phyloP scores from a whole-genome alignment of 2,113 vertebrate species.

The Oenanthe oenanthe region DNA sequence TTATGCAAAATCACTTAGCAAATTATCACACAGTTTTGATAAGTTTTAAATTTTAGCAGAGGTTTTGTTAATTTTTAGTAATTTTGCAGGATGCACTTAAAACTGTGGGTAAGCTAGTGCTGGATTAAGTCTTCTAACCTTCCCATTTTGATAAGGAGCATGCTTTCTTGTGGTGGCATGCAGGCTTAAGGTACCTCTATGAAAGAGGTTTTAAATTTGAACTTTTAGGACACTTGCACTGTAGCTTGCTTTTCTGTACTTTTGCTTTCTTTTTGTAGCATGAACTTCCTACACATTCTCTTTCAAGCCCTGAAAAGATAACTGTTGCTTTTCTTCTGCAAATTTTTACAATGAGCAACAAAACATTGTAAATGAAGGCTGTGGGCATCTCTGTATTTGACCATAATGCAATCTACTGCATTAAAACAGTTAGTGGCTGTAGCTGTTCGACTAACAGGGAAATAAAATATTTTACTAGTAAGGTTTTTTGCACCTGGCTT shows the following conservation, averaged over 20 bases:
- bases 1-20: neutral
- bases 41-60: neutral
- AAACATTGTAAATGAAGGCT: neutral
- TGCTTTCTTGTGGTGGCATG: neutral
- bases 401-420: neutral
- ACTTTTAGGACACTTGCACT: neutral
- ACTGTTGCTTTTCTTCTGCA: neutral
- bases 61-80: neutral
- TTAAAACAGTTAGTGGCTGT: neutral
- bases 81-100: neutral
- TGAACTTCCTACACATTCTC: neutral
- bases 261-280: neutral
- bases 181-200: neutral
- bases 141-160: neutral
- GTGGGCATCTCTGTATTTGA: neutral
- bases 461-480: neutral
- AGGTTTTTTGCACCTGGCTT: neutral
- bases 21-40: neutral
- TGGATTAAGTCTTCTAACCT: neutral
- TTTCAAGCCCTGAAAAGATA: neutral
- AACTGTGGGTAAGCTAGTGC: neutral
- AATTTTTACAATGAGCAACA: neutral
- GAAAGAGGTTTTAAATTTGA: neutral
- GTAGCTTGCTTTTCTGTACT: neutral
- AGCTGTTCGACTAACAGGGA: neutral